Conservation (phyloP, 2,888 invertebrate genomes). For the Drosophila yooni region DNA sequence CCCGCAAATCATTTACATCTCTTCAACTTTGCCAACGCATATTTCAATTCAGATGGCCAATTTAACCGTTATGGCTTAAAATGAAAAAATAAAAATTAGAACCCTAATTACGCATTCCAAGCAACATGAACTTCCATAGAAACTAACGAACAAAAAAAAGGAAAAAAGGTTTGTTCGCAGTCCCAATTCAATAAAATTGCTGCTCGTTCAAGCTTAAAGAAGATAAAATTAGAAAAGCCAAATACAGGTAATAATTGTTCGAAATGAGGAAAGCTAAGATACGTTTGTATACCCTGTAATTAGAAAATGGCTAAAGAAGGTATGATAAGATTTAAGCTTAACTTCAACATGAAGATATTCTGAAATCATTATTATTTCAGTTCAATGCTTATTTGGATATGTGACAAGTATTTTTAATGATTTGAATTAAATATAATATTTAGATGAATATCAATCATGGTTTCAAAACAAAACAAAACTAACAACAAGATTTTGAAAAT, state of each 20-base stretch:
- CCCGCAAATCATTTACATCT: conserved; percentile 21
- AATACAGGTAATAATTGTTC: conserved; percentile 50
- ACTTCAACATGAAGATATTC: neutral
- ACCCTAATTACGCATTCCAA: conserved; percentile 65
- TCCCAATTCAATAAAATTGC: conserved; percentile 31
- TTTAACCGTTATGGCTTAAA: neutral
- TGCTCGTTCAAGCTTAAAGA: conserved; percentile 45
- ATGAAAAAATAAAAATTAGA: conserved; percentile 26
- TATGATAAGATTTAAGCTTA: neutral
- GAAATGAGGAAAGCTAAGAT: conserved; percentile 27
- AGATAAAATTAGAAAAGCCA: conserved; percentile 48
- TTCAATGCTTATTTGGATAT: neutral
- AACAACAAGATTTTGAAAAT: neutral
- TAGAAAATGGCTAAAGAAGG: neutral
- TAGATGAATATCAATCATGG: neutral
- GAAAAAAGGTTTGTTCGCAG: conserved; percentile 40
- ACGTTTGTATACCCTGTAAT: conserved; percentile 11
- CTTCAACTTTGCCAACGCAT: neutral
- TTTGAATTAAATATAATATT: neutral
- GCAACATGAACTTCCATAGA: conserved; percentile 34
- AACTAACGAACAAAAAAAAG: neutral
- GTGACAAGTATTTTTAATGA: neutral
- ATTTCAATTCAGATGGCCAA: conserved; percentile 9
- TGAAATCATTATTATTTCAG: neutral
- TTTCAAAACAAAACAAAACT: neutral